phyloP scores from a whole-genome alignment of 2,797 vertebrate genomes.

The Peromyscus aztecus region DNA sequence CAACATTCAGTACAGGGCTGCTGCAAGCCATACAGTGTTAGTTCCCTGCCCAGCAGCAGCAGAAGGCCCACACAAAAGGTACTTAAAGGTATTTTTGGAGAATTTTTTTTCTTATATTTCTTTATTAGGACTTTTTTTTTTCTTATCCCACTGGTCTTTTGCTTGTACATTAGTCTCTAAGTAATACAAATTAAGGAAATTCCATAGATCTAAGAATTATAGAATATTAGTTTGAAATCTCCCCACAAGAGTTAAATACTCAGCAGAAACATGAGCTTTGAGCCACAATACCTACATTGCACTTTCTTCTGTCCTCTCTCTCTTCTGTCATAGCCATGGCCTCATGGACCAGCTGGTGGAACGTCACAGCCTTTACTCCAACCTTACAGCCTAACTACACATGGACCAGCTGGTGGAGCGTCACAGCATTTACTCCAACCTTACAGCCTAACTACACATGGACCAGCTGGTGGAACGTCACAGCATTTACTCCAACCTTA shows the following conservation, averaged over 20 bases:
- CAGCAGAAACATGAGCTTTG: background rate
- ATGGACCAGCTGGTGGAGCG: background rate
- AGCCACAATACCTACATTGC: background rate
- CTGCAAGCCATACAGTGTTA: background rate
- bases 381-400: background rate
- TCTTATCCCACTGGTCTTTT: background rate
- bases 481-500: background rate
- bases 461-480: background rate
- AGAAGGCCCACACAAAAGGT: background rate
- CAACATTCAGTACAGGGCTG: background rate
- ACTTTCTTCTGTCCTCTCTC: background rate
- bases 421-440: background rate
- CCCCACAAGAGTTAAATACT: background rate
- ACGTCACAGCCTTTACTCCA: background rate
- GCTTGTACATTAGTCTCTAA: background rate
- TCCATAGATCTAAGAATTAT: background rate
- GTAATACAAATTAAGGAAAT: conserved; percentile 20
- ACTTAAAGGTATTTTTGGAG: background rate
- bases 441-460: background rate
- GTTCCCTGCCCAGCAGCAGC: background rate
- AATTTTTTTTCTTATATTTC: background rate
- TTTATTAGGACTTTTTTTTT: background rate
- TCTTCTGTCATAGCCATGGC: background rate
- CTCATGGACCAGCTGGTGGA: background rate
- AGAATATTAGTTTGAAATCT: conserved; percentile 42